Conservation (phyloP, 2,888 invertebrate genomes). For the Epirrhoe tristata region DNA sequence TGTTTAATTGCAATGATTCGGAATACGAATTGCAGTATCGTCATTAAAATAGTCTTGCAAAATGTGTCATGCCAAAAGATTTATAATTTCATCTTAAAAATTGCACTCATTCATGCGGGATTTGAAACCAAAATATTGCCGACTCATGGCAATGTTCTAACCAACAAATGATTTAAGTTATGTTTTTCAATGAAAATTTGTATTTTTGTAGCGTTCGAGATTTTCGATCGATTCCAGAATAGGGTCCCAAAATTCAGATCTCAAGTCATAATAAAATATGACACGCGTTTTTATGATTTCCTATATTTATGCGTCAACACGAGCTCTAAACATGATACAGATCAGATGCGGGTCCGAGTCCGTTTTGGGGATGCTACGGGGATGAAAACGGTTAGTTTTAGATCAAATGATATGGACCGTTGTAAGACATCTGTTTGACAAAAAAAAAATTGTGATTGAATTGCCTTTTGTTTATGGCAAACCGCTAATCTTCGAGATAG, state of each 20-base stretch:
- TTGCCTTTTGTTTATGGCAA: neutral
- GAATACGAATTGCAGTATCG: no score
- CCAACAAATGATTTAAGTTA: no score
- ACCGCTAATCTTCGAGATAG: neutral
- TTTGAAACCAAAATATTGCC: no score
- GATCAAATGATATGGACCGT: slow-evolving; percentile 33
- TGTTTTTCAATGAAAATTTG: no score
- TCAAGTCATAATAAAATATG: slow-evolving; percentile 16
- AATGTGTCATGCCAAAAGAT: no score
- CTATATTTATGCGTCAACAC: slow-evolving; percentile 75
- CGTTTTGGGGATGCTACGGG: slow-evolving; percentile 49
- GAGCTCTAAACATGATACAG: slow-evolving; percentile 63
- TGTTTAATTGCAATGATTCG: neutral
- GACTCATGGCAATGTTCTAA: no score
- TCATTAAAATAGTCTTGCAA: no score
- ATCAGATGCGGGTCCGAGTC: slow-evolving; percentile 78
- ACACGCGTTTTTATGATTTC: slow-evolving; percentile 53
- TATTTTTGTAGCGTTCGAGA: neutral
- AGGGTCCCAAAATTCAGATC: slow-evolving; percentile 39
- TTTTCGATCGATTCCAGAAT: slow-evolving; percentile 47
- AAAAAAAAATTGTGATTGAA: neutral
- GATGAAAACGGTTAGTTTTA: slow-evolving; percentile 57
- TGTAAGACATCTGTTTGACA: slow-evolving; percentile 32
- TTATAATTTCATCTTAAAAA: no score
- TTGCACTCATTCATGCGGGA: no score